A percentile compares a stretch with the other conserved stretches of the same genome.
These are phyloP conservation scores for Agrotis clavis DNA, from an alignment of 2,888 invertebrate species.

Conservation along the genomic window DNA sequence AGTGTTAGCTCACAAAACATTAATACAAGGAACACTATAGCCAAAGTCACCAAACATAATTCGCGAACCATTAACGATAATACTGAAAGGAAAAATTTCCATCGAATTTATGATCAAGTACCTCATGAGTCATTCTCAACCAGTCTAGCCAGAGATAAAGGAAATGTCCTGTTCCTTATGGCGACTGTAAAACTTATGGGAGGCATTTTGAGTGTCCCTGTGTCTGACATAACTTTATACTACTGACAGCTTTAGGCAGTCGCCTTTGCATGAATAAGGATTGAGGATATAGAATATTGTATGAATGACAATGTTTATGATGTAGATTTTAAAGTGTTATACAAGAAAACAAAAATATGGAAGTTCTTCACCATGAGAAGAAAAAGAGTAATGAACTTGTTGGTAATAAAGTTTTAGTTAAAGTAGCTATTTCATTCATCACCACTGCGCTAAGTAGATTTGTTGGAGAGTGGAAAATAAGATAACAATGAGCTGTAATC, in stretches of 20 bases:
- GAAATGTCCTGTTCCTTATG: conserved; percentile 58
- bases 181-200: conserved; percentile 57
- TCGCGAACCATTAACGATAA: conserved; percentile 71
- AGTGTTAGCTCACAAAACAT: conserved; percentile 32
- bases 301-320: conserved; percentile 27
- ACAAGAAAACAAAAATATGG: background rate
- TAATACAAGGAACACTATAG: conserved; percentile 40
- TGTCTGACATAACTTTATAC: conserved; percentile 55
- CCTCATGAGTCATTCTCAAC: conserved; percentile 62
- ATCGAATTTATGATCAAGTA: conserved; percentile 69
- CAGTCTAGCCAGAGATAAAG: conserved; percentile 60
- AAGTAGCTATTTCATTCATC: background rate
- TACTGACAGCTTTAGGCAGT: conserved; percentile 60
- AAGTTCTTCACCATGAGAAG: background rate
- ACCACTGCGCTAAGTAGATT: conserved; percentile 3
- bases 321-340: conserved; percentile 20
- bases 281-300: conserved; percentile 47
- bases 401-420: background rate
- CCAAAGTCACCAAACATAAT: conserved; percentile 55
- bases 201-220: conserved; percentile 51
- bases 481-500: background rate
- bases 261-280: conserved; percentile 58
- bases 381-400: background rate
- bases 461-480: conserved; percentile 4
- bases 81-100: conserved; percentile 70